These are phyloP conservation scores for Fissipunctia ypsillon DNA, from an alignment of 2,888 invertebrate genomes.

Conservation along the genomic window DNA sequence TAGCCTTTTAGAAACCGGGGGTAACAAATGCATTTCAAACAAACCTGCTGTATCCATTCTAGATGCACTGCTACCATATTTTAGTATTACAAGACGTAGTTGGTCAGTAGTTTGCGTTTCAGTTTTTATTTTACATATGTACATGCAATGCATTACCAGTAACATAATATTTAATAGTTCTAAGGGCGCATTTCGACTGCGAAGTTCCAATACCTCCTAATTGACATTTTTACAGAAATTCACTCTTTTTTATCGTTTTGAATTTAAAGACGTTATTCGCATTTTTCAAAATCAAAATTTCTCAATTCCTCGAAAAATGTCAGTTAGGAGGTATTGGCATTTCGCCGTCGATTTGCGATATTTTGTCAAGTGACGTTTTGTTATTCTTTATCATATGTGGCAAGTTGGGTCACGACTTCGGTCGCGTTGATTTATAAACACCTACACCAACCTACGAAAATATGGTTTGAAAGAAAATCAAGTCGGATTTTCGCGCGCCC, in stretches of 20 bases:
- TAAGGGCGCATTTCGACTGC: background rate
- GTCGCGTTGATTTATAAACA: background rate
- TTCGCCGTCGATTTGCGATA: no score
- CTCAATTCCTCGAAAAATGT: no score
- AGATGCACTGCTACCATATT: background rate
- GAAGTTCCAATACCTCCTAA: no score
- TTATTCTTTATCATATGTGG: background rate
- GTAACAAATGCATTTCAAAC: conserved; percentile 10
- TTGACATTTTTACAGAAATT: no score
- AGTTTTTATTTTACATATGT: background rate
- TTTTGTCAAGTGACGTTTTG: background rate
- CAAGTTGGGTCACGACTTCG: background rate
- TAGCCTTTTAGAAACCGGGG: background rate
- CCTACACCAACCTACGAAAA: background rate
- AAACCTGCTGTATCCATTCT: background rate
- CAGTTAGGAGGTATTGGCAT: no score
- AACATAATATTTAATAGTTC: background rate
- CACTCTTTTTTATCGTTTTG: no score
- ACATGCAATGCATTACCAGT: background rate
- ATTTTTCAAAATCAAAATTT: no score
- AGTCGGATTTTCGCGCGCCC: background rate
- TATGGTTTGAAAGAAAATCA: background rate
- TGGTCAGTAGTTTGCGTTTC: background rate
- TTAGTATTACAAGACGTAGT: conserved; percentile 16
- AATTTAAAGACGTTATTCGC: no score